Base-by-base conservation (phyloP, 2,888 invertebrate genomes). In the Scaptomyza polygonia region DNA sequence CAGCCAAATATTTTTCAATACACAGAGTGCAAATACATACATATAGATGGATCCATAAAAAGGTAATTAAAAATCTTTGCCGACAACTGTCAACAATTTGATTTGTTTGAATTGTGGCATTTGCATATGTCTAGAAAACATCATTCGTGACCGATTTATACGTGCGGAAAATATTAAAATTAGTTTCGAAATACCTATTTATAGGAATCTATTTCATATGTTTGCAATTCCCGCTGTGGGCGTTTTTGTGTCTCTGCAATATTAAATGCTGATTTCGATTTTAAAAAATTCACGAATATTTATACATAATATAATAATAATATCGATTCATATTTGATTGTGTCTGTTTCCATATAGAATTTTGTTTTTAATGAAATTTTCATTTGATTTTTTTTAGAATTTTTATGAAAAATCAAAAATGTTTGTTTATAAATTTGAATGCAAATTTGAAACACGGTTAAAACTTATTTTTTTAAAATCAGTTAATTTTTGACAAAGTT, bases 151-250 rank as follows among this genome's bases (percentile, higher is more conserved):
- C 67, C 51, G 66, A 64, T 64, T 55, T 63, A 63, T 82, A 80
- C 78, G 80, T 83, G 86, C 70, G 59, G 49, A 73, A 78, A 83
- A 70, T 80, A 65, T 78, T 76, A 78, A 84, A 80, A 86, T 81
- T 69, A 83, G 59, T 68, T 74, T 79, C 39, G 51, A 72, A 77
- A 74, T 54, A n/a, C 39, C 58, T 83, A 83, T 82, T 87, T 75
- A 67, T 83, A 82, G 61, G 9, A 11, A 51, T 63, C 40, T 18
- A 75, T 66, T 74, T 81, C 77, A 71, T 80, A 65, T 65, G 74
- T 48, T 68, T 58, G 62, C 62, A 61, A 86, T 83, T 83, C 63
- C 58, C 51, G 52, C 18, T 61, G 64, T 67, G 45, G 76, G 68
- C 45, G 49, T 52, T 16, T 29, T 14, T 14, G 3, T 14, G 39